Evolutionary conservation across 1,140 invertebrate genomes (phyloP), one percentile per base, ranked within the genome.

Genomic region (Himalopsyche phryganea): DNA sequence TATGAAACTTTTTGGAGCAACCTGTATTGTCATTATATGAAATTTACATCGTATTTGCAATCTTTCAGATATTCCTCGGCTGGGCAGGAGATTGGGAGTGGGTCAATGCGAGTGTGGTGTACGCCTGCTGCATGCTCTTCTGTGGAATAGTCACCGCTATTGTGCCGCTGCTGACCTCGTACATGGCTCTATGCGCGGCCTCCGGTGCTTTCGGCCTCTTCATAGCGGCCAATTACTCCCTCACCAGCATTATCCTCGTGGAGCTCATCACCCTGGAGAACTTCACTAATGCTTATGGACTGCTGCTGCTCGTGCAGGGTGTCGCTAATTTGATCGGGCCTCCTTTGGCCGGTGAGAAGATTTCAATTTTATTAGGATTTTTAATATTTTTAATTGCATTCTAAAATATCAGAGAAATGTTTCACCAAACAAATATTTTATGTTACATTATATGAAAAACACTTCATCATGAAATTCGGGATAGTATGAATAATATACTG

Each of bases 211-310:
- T 92, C 75, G 91, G 91, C 10, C 81, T 92, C 58, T 87, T 88
- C 66, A 92, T 94, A 62, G 89, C 89, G 4, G 91, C 91, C 9
- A 93, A 93, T 71, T 93, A 93, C 74, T 89, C 89, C 6, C 78
- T 94, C 2, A 91, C 90, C 7, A 89, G 89, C 61, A 90, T 92
- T 60, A 93, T 94, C 51, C 77, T 94, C 19, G 91, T 94, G 15
- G 88, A 94, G 67, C 74, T 92, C 60, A 90, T 92, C 53, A 86
- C 89, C 4, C 67, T 95, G 19, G 92, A 96, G 63, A 81, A 87
- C 66, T 94, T 97, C 67, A 91, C 92, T 0, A 92, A 91, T 67
- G 91, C 91, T 2, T 95, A 96, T 68, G 93, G 94, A 9, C 75
- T 96, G 53, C 71, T 95, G 32, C 74, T 94, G 48, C 77, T 96